Conservation (phyloP, 1,140 invertebrate species). For the Homarus americanus region DNA sequence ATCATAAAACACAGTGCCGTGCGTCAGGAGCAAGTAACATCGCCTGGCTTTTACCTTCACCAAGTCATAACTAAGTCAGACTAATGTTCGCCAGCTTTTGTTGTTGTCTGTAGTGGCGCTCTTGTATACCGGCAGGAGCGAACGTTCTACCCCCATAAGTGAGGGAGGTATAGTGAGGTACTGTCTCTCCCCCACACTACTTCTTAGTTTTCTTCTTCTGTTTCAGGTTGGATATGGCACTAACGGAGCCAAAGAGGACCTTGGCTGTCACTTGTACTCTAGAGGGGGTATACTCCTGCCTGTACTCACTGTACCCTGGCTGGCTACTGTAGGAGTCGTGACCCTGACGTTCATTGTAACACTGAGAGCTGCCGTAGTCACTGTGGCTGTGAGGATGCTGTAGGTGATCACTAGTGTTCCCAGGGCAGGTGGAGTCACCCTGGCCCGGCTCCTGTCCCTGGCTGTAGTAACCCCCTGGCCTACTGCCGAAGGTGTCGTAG, state of each 20-base stretch:
- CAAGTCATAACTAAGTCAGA: too few relatives aligned
- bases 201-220: constrained; percentile 58
- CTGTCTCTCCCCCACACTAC: neutral
- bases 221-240: constrained; percentile 67
- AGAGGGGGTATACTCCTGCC: constrained; percentile 41
- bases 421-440: too few relatives aligned
- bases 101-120: too few relatives aligned
- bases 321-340: neutral
- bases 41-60: too few relatives aligned
- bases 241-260: constrained; percentile 61
- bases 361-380: neutral
- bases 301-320: constrained; percentile 42
- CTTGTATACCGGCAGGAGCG: too few relatives aligned
- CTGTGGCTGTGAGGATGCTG: neutral
- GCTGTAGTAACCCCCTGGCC: constrained; percentile 1
- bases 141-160: too few relatives aligned
- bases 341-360: constrained; percentile 24
- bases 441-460: too few relatives aligned
- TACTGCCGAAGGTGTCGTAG: constrained; percentile 7
- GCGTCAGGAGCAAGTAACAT: too few relatives aligned
- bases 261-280: constrained; percentile 64
- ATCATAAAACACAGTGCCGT: too few relatives aligned
- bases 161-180: too few relatives aligned
- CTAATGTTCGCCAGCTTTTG: too few relatives aligned
- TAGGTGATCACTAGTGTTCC: neutral